phyloP scores from a whole-genome alignment of 2,888 invertebrate species.

The Acrocyrtus sp. region DNA sequence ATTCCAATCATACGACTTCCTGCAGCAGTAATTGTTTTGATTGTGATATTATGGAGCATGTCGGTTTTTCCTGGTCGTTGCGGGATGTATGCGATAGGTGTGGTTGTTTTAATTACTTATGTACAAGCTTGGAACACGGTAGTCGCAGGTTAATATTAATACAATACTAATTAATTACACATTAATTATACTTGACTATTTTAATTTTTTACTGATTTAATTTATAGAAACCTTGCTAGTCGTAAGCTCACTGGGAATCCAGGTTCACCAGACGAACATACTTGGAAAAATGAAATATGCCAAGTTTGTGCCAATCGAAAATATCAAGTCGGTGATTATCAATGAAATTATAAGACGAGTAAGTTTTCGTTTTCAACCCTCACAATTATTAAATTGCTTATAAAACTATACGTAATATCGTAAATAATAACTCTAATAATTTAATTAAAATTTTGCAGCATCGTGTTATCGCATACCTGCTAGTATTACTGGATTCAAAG shows the following conservation, averaged over 20 bases:
- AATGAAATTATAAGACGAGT: slow-evolving; percentile 63
- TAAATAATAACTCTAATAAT: too few species aligned
- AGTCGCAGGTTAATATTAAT: slow-evolving; percentile 16
- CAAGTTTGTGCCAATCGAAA: slow-evolving; percentile 56
- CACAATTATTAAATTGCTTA: too few species aligned
- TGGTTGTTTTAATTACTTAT: neutral
- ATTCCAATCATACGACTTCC: slow-evolving; percentile 14
- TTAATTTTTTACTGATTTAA: slow-evolving; percentile 5
- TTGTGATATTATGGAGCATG: slow-evolving; percentile 32
- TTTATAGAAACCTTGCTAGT: slow-evolving; percentile 60
- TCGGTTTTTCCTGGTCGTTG: neutral
- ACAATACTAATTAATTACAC: too few species aligned
- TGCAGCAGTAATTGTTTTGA: neutral
- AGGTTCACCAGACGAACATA: slow-evolving; percentile 58
- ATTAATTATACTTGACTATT: neutral
- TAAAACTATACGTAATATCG: too few species aligned
- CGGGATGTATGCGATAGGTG: neutral
- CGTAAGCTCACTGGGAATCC: slow-evolving; percentile 60
- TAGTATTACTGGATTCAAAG: slow-evolving; percentile 51
- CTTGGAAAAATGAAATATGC: slow-evolving; percentile 57
- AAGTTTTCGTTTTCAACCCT: too few species aligned
- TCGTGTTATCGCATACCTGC: slow-evolving; percentile 61
- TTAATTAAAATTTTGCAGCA: slow-evolving; percentile 60
- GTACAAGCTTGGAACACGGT: slow-evolving; percentile 17
- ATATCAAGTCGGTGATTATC: slow-evolving; percentile 62